A percentile compares a stretch with the other conserved stretches of the same genome.
Conservation (phyloP, 2,888 invertebrate genomes). For the Liopterus haemorrhoidalis region DNA sequence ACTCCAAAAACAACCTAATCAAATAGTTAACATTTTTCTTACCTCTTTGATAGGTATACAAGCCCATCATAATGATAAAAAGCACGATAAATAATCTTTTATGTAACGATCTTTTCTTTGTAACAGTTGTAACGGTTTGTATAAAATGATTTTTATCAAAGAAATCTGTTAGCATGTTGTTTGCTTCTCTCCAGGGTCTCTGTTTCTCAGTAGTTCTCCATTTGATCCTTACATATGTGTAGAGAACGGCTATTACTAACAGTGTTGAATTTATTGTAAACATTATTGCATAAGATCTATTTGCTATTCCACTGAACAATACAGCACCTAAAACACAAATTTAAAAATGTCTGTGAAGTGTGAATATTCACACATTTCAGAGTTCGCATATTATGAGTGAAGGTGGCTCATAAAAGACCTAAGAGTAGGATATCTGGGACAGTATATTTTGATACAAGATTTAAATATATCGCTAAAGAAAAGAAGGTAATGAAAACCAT, state of each 20-base stretch:
- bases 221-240: conserved; percentile 57
- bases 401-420: too few relatives aligned
- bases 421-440: too few relatives aligned
- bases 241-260: conserved; percentile 57
- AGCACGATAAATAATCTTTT: conserved; percentile 60
- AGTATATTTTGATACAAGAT: too few relatives aligned
- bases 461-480: too few relatives aligned
- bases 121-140: conserved; percentile 57
- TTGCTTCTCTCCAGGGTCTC: conserved; percentile 52
- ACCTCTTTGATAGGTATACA: conserved; percentile 76
- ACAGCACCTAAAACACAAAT: conserved; percentile 54
- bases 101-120: conserved; percentile 53
- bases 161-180: conserved; percentile 59
- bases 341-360: too few relatives aligned
- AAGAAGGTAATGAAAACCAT: too few relatives aligned
- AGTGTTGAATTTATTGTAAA: conserved; percentile 64
- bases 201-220: conserved; percentile 67
- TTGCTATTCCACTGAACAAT: conserved; percentile 55
- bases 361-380: too few relatives aligned
- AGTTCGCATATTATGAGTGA: too few relatives aligned
- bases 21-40: conserved; percentile 15
- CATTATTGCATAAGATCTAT: conserved; percentile 65
- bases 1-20: neutral
- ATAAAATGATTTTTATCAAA: conserved; percentile 64
- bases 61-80: conserved; percentile 66